Percentiles rank a stretch among this genome's conserved stretches.
Evolutionary conservation across 2,888 invertebrate species (phyloP).

Genomic region (Peribatodes rhomboidaria): DNA sequence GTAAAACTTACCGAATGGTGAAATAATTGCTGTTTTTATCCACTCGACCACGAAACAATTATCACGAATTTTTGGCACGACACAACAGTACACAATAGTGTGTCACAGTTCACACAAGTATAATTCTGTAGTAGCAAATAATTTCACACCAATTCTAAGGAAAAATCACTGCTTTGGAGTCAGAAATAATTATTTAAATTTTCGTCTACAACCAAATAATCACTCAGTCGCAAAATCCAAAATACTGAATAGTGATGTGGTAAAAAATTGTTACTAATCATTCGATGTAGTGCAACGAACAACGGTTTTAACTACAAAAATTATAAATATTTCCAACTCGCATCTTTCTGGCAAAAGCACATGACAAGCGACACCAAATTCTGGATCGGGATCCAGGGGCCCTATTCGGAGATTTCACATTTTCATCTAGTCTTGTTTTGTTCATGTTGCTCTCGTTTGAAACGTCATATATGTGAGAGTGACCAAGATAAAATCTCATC

Average conservation of each 20-base stretch:
- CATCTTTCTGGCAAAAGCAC: too few species aligned
- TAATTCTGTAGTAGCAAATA: background rate
- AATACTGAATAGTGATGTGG: conserved; percentile 27
- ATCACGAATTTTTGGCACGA: conserved; percentile 52
- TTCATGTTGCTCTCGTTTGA: too few species aligned
- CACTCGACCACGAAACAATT: conserved; percentile 34
- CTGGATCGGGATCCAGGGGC: too few species aligned
- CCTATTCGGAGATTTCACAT: too few species aligned
- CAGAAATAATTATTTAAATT: background rate
- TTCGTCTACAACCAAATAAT: background rate
- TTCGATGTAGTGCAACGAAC: too few species aligned
- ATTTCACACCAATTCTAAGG: background rate
- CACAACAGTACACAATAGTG: conserved; percentile 38
- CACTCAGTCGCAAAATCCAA: conserved; percentile 7
- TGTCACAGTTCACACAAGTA: conserved; percentile 8
- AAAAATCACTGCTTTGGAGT: background rate
- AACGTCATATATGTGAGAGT: too few species aligned
- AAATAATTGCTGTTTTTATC: conserved; percentile 26
- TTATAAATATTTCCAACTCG: too few species aligned
- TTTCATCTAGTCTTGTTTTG: too few species aligned
- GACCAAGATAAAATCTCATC: too few species aligned
- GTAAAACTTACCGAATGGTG: conserved; percentile 26
- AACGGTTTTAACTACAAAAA: background rate
- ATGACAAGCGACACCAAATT: too few species aligned
- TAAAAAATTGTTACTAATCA: too few species aligned